phyloP scores from a whole-genome alignment of 2,888 invertebrate genomes.

The Bursaphelenchus okinawaensis region DNA sequence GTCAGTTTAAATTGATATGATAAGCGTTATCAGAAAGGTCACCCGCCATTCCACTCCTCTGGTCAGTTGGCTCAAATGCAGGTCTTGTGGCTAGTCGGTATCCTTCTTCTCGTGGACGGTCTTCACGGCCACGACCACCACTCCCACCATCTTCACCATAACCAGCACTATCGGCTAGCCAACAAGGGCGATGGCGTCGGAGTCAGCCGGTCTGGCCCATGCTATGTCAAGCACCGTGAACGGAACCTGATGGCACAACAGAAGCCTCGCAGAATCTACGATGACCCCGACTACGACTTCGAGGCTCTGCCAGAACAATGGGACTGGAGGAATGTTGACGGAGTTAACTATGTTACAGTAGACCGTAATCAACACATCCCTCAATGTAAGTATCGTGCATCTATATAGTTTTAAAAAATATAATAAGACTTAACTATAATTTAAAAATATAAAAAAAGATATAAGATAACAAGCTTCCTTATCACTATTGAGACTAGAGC shows the following conservation, averaged over 20 bases:
- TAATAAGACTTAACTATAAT: background rate
- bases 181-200: background rate
- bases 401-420: background rate
- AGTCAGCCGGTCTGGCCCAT: background rate
- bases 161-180: background rate
- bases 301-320: conserved; percentile 57
- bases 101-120: background rate
- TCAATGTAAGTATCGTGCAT: conserved; percentile 55
- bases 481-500: conserved; percentile 2
- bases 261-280: background rate
- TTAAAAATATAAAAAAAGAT: background rate
- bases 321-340: conserved; percentile 61
- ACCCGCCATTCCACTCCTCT: background rate
- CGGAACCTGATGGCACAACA: background rate
- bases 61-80: background rate
- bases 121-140: background rate
- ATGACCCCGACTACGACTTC: conserved; percentile 30
- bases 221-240: background rate
- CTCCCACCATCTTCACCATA: background rate
- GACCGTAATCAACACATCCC: conserved; percentile 63
- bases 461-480: background rate
- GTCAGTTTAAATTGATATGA: background rate
- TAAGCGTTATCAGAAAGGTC: background rate
- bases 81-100: background rate
- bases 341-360: conserved; percentile 60